Base-by-base conservation (phyloP, 2,888 invertebrate genomes). In the Drosophila greeni region DNA sequence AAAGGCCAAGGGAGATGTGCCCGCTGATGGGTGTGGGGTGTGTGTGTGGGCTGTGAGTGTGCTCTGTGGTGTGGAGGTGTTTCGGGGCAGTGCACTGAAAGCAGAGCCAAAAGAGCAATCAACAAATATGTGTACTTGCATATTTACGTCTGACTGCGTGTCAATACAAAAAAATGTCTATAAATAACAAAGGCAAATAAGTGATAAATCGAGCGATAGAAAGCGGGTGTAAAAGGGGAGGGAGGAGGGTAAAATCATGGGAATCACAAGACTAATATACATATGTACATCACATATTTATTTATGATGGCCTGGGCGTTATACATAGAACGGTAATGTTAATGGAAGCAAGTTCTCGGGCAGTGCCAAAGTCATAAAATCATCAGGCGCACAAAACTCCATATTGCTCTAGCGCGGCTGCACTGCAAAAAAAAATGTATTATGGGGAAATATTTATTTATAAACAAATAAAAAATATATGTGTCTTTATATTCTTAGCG, bases 131-230 rank as follows among this genome's bases (percentile, higher is more conserved):
- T 59, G 64, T 36, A 31, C 64, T 43, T 43, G 51, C 65, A 62
- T 20, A 64, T 64, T 62, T 51, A 31, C 42, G 42, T 52, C 42
- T 52, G 52, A 18, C 65, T 61, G 62, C 39, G 29, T 61, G 64
- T 61, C 61, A 61, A 48, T 61, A 61, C 40, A 42, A 51, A 34
- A 34, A 42, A 61, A 64, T 24, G 65, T 58, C 72, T 74, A 76
- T 78, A 78, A 84, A 84, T 78, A 78, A 67, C 60, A 49, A 56
- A 39, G 61, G 24, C 57, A 36, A 52, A 53, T 54, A 56, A 70
- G 40, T 74, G 79, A 78, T 79, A 82, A 84, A 84, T 82, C 84
- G 72, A 74, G 76, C 72, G 67, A 69, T 77, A 71, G 71, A 69
- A 81, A 69, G 53, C 66, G 62, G 61, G 65, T 61, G 66, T 59